phyloP scores from a whole-genome alignment of 2,888 invertebrate genomes.

The Boloria selene region DNA sequence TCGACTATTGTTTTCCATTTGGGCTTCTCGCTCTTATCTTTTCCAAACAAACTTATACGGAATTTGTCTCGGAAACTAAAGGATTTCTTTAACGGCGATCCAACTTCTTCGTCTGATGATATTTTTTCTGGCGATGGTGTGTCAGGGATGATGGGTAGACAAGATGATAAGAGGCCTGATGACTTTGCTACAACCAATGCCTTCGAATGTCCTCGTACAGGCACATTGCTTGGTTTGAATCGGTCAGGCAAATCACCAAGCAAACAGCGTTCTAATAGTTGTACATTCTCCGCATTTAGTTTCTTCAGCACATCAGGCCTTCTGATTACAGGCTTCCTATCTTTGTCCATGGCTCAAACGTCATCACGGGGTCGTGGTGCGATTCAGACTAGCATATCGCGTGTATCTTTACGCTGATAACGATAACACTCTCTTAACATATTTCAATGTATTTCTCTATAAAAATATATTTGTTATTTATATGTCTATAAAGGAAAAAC shows the following conservation, averaged over 20 bases:
- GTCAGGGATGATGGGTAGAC: slow-evolving; percentile 61
- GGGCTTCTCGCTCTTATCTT: slow-evolving; percentile 55
- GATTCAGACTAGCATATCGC: slow-evolving; percentile 64
- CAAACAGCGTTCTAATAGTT: slow-evolving; percentile 70
- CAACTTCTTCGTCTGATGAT: slow-evolving; percentile 58
- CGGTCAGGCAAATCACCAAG: slow-evolving; percentile 70
- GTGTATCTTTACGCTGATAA: slow-evolving; percentile 66
- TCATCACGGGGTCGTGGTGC: slow-evolving; percentile 61
- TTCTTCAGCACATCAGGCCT: slow-evolving; percentile 68
- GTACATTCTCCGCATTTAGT: slow-evolving; percentile 66
- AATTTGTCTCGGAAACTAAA: slow-evolving; percentile 74
- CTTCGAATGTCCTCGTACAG: slow-evolving; percentile 60
- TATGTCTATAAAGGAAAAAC: too few relatives aligned
- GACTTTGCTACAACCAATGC: slow-evolving; percentile 74
- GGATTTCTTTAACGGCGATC: slow-evolving; percentile 67
- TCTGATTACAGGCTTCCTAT: slow-evolving; percentile 58
- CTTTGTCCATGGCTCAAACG: slow-evolving; percentile 67
- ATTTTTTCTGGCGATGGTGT: slow-evolving; percentile 53
- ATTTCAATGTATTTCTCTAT: slow-evolving; percentile 40
- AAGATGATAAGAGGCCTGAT: slow-evolving; percentile 65
- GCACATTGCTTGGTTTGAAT: slow-evolving; percentile 62
- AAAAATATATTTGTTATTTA: too few relatives aligned
- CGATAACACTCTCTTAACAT: slow-evolving; percentile 55
- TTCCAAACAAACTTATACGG: slow-evolving; percentile 66
- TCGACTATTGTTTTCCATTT: slow-evolving; percentile 63